Evolutionary conservation across 1,140 invertebrate species (phyloP), one percentile per base, ranked within the genome.

Genomic region (Matsumurasca onukii): DNA sequence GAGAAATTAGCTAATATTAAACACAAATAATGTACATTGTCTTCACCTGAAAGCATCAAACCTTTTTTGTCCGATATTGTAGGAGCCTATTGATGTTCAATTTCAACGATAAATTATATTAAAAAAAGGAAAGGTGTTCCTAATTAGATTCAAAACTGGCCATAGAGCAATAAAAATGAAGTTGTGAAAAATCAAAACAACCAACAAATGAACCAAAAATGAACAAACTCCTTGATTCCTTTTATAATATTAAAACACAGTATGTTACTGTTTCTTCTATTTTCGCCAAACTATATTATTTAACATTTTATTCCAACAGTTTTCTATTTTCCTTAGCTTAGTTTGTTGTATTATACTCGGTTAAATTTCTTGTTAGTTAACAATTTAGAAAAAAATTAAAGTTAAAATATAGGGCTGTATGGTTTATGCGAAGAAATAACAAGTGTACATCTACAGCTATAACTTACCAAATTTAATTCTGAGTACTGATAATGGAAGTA

Each of bases 401-500:
- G 15, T 24, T 55, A n/a, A 13, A 9, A 20, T n/a, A 55, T 12
- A 5, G 5, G 12, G 24, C 15, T 13, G 5, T 13, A 55, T 12
- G 24, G 24, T n/a, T 55, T 12, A 55, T 25, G 20, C 12, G 24
- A 62, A 66, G 3, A 15, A 13, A 66, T 45, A 17, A 48, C 17
- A 25, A 5, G 20, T 25, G 5, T 51, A 49, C 25, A 66, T 12
- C 20, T 12, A 22, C 3, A 61, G 62, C 15, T 34, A 66, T 22
- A 15, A 67, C 76, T 73, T 76, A 82, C 81, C 78, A 80, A 75
- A 66, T 76, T 75, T 67, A 81, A 73, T 62, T 79, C 75, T 61
- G 76, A 76, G 73, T 80, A 78, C 65, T 76, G 77, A 71, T 80
- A 77, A 67, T 80, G 73, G 72, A 83, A 83, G 63, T 81, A 78